Conservation (phyloP, 2,797 vertebrate species). For the Clarias pachynema region DNA sequence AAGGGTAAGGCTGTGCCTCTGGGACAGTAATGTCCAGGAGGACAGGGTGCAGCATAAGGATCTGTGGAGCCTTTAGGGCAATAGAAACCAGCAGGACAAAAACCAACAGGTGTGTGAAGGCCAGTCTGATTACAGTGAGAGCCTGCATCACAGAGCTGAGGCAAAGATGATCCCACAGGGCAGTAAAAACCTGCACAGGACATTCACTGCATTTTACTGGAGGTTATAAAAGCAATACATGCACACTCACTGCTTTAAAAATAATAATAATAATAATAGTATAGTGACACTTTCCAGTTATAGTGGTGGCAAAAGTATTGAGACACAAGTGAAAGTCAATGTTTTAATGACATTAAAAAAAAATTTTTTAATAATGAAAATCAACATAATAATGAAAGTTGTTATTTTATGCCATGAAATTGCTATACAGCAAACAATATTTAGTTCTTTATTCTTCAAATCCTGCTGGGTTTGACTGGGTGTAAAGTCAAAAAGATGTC, state of each 20-base stretch:
- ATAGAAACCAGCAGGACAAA: conserved; percentile 73
- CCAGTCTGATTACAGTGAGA: conserved; percentile 74
- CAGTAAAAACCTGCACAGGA: conserved; percentile 81
- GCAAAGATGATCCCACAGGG: conserved; percentile 76
- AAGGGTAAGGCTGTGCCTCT: conserved; percentile 76
- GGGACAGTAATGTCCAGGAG: conserved; percentile 86
- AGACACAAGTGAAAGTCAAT: too few relatives aligned
- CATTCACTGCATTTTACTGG: background rate
- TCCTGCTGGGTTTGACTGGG: too few relatives aligned
- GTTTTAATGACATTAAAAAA: too few relatives aligned
- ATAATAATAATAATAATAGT: too few relatives aligned
- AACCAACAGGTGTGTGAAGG: conserved; percentile 69
- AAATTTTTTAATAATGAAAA: too few relatives aligned
- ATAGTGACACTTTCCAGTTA: background rate
- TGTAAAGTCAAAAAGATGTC: too few relatives aligned
- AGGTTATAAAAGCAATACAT: background rate
- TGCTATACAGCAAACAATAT: too few relatives aligned
- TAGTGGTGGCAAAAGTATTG: too few relatives aligned
- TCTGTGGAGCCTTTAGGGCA: conserved; percentile 71
- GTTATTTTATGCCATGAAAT: too few relatives aligned
- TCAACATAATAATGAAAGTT: too few relatives aligned
- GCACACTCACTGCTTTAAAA: background rate
- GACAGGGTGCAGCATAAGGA: conserved; percentile 66
- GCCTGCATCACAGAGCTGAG: conserved; percentile 83
- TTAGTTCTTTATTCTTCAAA: too few relatives aligned